Conservation (phyloP, 2,113 vertebrate genomes). For the Cynopterus brachyotis region DNA sequence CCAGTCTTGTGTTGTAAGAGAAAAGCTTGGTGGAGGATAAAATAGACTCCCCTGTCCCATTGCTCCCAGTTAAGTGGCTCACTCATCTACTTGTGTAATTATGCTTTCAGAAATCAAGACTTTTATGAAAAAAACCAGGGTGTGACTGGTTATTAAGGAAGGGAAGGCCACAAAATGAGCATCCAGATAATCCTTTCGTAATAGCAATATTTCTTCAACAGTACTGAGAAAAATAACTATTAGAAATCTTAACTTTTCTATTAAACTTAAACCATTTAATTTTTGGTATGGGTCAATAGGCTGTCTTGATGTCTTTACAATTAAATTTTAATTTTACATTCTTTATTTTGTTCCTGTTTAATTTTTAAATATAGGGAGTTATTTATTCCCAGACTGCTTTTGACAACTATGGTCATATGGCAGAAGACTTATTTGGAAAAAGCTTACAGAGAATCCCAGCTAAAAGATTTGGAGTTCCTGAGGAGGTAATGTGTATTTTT, state of each 20-base stretch:
- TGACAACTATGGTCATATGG: neutral
- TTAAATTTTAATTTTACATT: neutral
- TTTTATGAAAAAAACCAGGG: neutral
- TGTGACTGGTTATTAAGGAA: neutral
- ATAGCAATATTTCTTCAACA: neutral
- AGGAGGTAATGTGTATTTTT: slow-evolving; percentile 65
- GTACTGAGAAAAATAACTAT: neutral
- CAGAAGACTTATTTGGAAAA: fast-evolving
- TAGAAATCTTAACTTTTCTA: neutral
- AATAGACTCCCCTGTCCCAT: neutral
- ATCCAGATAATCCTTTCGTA: neutral
- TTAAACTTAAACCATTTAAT: neutral
- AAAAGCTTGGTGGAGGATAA: neutral
- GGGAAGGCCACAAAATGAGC: neutral
- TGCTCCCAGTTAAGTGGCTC: neutral
- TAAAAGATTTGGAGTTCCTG: slow-evolving; percentile 64
- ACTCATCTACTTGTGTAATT: neutral
- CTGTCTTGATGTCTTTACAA: neutral
- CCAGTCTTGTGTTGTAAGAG: neutral
- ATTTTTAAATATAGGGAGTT: slow-evolving; percentile 6
- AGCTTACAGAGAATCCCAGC: neutral
- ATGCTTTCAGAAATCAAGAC: neutral
- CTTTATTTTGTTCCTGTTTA: slow-evolving; percentile 19
- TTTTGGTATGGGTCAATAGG: neutral
- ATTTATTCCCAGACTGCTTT: slow-evolving; percentile 60